A percentile compares a stretch with the other conserved stretches of the same genome.
These are phyloP conservation scores for Theocolax elegans DNA, from an alignment of 1,140 invertebrate species.

Conservation along the genomic window DNA sequence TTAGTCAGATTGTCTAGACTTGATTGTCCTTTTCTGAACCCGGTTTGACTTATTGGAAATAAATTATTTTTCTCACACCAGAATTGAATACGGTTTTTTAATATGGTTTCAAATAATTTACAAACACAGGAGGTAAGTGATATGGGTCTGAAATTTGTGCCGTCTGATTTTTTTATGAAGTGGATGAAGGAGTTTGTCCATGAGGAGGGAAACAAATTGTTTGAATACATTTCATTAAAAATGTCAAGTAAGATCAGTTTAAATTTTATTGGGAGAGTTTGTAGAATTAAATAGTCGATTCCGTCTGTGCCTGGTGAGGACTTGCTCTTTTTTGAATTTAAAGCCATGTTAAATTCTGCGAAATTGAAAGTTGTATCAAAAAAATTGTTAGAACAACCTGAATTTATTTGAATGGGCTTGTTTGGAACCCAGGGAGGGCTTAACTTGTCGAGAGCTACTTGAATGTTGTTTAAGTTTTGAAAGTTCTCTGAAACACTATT, in stretches of 20 bases:
- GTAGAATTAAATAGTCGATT: not conserved
- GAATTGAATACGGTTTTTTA: not conserved
- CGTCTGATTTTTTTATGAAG: slow-evolving; percentile 10
- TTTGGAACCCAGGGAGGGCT: not conserved
- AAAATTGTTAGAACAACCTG: not conserved
- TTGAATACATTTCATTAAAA: slow-evolving; percentile 5
- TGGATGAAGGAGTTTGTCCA: not conserved
- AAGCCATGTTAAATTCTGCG: not conserved
- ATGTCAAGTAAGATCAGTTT: not conserved
- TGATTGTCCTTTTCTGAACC: not conserved
- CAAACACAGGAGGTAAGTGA: slow-evolving; percentile 1
- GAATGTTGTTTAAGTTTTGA: not conserved
- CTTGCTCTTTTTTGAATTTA: not conserved
- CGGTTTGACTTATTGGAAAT: not conserved
- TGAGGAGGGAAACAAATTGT: not conserved
- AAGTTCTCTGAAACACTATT: too few relatives aligned
- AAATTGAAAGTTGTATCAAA: not conserved
- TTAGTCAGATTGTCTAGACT: too few relatives aligned
- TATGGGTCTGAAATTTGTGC: not conserved
- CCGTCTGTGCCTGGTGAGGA: slow-evolving; percentile 3
- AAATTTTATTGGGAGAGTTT: not conserved
- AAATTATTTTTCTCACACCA: not conserved
- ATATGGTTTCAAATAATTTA: not conserved
- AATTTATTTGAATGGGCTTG: not conserved
- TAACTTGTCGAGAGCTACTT: not conserved